These are phyloP conservation scores for Xiphophorus birchmanni DNA, from an alignment of 2,797 vertebrate genomes.

Conservation along the genomic window DNA sequence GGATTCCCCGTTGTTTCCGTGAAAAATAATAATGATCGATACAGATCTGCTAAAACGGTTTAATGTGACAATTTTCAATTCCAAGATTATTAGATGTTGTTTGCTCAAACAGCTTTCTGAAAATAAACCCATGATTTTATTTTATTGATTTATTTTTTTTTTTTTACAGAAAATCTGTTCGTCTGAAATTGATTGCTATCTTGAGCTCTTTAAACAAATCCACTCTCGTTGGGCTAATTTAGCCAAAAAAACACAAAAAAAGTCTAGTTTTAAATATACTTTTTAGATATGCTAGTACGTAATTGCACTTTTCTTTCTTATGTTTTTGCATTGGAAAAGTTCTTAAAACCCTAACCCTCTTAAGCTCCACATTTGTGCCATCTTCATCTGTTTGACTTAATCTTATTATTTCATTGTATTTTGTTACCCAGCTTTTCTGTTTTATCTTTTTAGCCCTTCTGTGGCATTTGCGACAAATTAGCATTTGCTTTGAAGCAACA, in stretches of 20 bases:
- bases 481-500: constrained; percentile 1
- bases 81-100: not conserved
- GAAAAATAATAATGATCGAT: not conserved
- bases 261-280: not conserved
- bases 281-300: not conserved
- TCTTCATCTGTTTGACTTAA: not conserved
- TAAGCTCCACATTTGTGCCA: not conserved
- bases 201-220: not conserved
- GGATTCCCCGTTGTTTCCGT: not conserved
- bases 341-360: not conserved
- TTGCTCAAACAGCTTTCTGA: not conserved
- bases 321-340: not conserved
- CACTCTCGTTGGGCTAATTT: not conserved
- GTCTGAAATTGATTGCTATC: not conserved
- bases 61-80: not conserved
- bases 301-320: constrained; percentile 29
- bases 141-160: not conserved
- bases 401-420: not conserved
- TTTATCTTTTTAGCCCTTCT: not conserved
- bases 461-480: not conserved
- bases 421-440: not conserved
- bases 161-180: not conserved
- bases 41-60: not conserved
- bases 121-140: not conserved
- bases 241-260: not conserved